Percentiles rank a stretch among this genome's conserved stretches.
Conservation (phyloP, 1,140 invertebrate genomes). For the Drosophila lini region DNA sequence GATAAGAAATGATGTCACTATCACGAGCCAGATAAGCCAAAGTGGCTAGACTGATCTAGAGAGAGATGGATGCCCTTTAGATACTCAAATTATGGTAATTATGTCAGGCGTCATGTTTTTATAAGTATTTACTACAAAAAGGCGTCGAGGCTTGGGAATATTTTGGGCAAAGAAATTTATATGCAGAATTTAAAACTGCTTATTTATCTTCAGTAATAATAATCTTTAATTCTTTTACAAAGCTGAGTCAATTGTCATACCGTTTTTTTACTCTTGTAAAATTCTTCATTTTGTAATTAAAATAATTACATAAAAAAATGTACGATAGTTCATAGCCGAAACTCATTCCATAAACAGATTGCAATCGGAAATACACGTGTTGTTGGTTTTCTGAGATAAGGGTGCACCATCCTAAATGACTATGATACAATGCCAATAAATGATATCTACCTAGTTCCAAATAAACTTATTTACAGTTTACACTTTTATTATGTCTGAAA, state of each 20-base stretch:
- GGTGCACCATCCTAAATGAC: not conserved
- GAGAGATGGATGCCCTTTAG: slow-evolving; percentile 18
- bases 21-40: slow-evolving; percentile 42
- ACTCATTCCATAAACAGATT: no score
- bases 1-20: slow-evolving; percentile 53
- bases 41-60: slow-evolving; percentile 3
- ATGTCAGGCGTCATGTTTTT: not conserved
- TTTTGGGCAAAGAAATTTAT: not conserved
- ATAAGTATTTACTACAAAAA: not conserved
- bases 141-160: not conserved
- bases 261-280: no score
- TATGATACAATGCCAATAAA: not conserved
- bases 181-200: not conserved
- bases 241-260: not conserved
- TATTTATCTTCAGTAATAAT: not conserved
- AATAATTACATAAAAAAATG: not conserved
- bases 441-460: not conserved
- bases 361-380: not conserved
- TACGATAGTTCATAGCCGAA: not conserved
- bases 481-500: not conserved
- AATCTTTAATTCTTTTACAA: no score
- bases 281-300: no score
- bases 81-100: slow-evolving; percentile 34
- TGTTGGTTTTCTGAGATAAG: not conserved
- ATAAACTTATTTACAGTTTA: not conserved